Base-by-base conservation (phyloP, 2,888 invertebrate species). In the Tenthredo livida region DNA sequence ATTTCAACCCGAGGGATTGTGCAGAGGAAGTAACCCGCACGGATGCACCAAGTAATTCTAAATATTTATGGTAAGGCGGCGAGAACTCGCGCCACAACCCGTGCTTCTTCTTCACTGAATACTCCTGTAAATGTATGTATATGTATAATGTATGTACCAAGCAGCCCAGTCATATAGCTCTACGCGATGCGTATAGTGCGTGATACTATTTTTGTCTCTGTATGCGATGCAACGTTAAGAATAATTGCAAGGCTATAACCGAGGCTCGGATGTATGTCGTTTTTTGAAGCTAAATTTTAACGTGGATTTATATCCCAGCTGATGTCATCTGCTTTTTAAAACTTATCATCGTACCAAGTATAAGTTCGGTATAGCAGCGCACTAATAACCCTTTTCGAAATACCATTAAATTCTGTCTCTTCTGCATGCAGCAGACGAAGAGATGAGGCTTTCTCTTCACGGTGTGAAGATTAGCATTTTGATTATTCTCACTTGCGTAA, bases 231-330 rank as follows among this genome's bases (percentile, higher is more conserved):
- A 58, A 37, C 61, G 61, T 25, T 54, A 12, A 10, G 40, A 80
- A 80, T 80, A 54, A 61, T 80, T 61, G 80, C 80, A 80, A 80
- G 80, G 80, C 65, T 80, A 61, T 77, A 17, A n/a, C 43, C 50
- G 47, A n/a, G 75, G 15, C 21, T 12, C 29, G 29, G n/a, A 72
- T 37, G 7, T 40, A 47, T 47, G 21, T 21, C 9, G 21, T 21
- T 43, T 43, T 73, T 25, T 12, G 6, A 1, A 10, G 73, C 73
- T 43, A 5, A 47, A 73, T 77, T 77, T 77, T 4, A 17, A 29
- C 54, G 43, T 43, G 72, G 72, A 73, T 73, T 73, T 40, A 37
- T 43, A 40, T 50, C 29, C 75, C 75, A 15, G 25, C 25, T 15
- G 37, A 73, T 73, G 21, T 73, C 72, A 67, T 33, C 3, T 33